Evolutionary conservation across 92 coral and sea anemone species (phyloP).

Genomic region (Montipora capitata): DNA sequence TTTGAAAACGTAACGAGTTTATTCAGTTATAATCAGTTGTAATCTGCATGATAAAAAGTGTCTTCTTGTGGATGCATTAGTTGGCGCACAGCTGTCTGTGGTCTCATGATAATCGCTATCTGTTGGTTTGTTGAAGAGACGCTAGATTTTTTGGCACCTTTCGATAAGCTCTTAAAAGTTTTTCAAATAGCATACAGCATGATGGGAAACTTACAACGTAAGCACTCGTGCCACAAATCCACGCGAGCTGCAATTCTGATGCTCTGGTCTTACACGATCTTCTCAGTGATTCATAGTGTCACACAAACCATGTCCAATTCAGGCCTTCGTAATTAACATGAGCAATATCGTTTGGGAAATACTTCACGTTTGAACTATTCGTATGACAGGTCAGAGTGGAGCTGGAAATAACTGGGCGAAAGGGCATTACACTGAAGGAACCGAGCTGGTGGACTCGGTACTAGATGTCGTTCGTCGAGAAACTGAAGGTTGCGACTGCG

Average conservation of each 20-base stretch:
- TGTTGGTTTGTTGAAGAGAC: no score
- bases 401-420: slow-evolving; percentile 96
- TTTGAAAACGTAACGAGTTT: background rate
- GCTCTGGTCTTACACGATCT: no score
- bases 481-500: slow-evolving; percentile 93
- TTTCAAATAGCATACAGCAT: no score
- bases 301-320: no score
- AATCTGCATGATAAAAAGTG: slow-evolving; percentile 24
- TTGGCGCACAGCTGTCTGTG: slow-evolving; percentile 8
- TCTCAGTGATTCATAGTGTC: no score
- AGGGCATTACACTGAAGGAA: slow-evolving; percentile 97
- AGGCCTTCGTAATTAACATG: background rate
- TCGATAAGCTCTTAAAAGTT: no score
- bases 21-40: background rate
- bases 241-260: no score
- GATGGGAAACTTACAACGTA: no score
- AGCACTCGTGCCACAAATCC: no score
- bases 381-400: slow-evolving; percentile 78
- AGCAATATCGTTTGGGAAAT: background rate
- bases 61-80: background rate
- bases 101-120: background rate
- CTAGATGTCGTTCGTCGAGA: slow-evolving; percentile 92
- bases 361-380: background rate
- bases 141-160: no score
- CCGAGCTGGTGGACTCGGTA: slow-evolving; percentile 93